Evolutionary conservation across 1,140 invertebrate species (phyloP), one percentile per base, ranked within the genome.

Genomic region (Penaeus indicus): DNA sequence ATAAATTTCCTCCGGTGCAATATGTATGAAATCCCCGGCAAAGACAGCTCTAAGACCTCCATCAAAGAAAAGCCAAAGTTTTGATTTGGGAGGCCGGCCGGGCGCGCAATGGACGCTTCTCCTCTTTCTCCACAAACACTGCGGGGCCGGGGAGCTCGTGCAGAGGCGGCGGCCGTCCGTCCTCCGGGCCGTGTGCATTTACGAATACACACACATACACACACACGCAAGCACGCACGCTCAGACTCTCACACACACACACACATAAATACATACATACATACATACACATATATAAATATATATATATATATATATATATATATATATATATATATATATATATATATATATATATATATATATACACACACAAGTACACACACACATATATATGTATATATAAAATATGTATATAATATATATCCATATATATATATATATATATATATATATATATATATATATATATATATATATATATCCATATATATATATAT

Each of bases 1-100:
- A 75, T 75, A 75, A 32, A 75, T 75, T 75, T 75, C 72, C 0
- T 0, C 27, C 18, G 42, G 21, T 38, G 72, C 72, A 75, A 75
- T 75, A 75, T 38, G 72, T 75, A 75, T 75, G 42, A 75, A 75
- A 75, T 75, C 72, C 42, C 72, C 21, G n/a, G 72, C 42, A 75
- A 75, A 75, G 72, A 75, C 72, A 75, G 72, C 38, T 75, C 42
- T 32, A 75, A 38, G 19, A 27, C 42, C 42, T 75, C 42, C 72
- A 75, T 75, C 72, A 75, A 75, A 75, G 72, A 38, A 38, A 38
- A 32, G 72, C 27, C 27, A 75, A 75, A 75, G 72, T 75, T 75
- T 75, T 27, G 72, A 75, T 75, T 75, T 75, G 72, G 42, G 72
- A 2, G n/a, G 27, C 27, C 27, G 13, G 27, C 13, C 42, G 2